Conservation (phyloP, 2,113 vertebrate genomes). For the Polypterus senegalus region DNA sequence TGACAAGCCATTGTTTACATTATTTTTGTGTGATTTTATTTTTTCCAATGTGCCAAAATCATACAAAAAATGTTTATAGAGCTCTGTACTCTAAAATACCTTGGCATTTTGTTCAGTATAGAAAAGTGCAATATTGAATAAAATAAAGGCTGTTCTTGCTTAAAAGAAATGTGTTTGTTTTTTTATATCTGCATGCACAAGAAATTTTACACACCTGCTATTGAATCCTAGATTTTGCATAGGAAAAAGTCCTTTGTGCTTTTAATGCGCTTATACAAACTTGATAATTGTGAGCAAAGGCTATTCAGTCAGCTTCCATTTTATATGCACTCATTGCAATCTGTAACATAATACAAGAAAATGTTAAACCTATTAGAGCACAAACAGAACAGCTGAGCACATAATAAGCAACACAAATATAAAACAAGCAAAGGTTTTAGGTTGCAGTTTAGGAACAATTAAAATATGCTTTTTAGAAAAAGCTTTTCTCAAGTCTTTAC, state of each 20-base stretch:
- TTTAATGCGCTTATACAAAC: slow-evolving; percentile 3
- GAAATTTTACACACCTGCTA: too few species aligned
- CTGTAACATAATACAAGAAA: slow-evolving; percentile 16
- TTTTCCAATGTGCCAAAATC: too few species aligned
- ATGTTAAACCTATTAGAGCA: slow-evolving; percentile 10
- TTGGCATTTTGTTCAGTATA: too few species aligned
- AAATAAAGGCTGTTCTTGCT: too few species aligned
- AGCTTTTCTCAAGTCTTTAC: slow-evolving; percentile 4
- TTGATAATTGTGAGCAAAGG: slow-evolving; percentile 3
- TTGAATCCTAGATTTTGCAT: too few species aligned
- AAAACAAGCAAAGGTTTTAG: slow-evolving; percentile 13
- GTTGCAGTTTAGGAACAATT: slow-evolving; percentile 12
- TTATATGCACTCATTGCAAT: slow-evolving; percentile 6
- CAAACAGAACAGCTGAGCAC: slow-evolving; percentile 12
- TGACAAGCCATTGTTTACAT: too few species aligned
- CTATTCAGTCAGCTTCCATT: slow-evolving; percentile 9
- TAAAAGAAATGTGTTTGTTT: too few species aligned
- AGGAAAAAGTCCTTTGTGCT: slow-evolving; percentile 10
- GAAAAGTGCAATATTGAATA: too few species aligned
- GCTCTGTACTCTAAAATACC: too few species aligned
- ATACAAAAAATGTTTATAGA: too few species aligned
- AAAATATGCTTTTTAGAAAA: slow-evolving; percentile 6
- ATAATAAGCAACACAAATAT: slow-evolving; percentile 9
- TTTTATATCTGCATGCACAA: too few species aligned
- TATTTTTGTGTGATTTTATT: too few species aligned